Conservation (phyloP, 2,113 vertebrate species). For the Azemiops feae region DNA sequence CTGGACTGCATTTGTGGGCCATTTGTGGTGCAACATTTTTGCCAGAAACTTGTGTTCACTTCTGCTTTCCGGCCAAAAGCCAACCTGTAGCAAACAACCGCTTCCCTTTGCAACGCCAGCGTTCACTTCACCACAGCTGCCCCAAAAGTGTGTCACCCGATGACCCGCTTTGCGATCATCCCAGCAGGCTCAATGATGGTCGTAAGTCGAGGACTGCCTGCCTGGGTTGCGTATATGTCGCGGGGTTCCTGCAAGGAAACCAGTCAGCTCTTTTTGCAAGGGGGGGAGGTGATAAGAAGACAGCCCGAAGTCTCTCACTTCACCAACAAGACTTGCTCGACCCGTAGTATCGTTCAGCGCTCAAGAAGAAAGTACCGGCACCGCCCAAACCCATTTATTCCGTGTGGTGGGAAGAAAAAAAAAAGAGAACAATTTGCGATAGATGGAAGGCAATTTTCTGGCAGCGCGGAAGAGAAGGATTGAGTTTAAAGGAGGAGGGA, state of each 20-base stretch:
- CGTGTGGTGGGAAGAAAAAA: accelerated
- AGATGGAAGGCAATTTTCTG: not conserved
- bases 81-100: too few relatives aligned
- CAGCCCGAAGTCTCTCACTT: not conserved
- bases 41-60: too few relatives aligned
- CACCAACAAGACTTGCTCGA: not conserved
- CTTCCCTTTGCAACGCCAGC: too few relatives aligned
- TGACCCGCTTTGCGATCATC: not conserved
- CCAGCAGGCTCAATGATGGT: not conserved
- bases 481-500: not conserved
- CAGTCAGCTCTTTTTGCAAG: not conserved
- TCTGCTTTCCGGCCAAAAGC: too few relatives aligned
- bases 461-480: not conserved
- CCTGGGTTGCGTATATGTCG: accelerated
- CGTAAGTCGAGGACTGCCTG: not conserved
- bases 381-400: not conserved
- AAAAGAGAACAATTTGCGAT: not conserved
- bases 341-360: not conserved
- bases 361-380: not conserved
- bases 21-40: too few relatives aligned
- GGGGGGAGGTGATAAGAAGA: not conserved
- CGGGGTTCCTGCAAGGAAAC: not conserved
- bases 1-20: too few relatives aligned
- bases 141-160: not conserved
- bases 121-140: not conserved